Evolutionary conservation across 2,888 invertebrate species (phyloP).

Genomic region (Muschampia plurimacula): DNA sequence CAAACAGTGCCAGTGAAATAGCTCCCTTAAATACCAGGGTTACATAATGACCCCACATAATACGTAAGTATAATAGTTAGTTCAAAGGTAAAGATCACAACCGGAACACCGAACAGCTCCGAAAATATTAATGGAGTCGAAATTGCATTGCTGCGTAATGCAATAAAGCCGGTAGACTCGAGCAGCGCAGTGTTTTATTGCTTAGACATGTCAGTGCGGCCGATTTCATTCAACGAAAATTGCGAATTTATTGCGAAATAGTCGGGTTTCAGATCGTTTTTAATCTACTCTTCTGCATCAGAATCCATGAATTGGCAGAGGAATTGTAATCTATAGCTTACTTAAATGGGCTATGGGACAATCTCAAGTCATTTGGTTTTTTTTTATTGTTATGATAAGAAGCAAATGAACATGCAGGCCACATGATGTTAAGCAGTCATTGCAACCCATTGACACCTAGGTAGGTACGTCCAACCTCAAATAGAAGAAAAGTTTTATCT

Average conservation of each 20-base stretch:
- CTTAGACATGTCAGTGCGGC: constrained; percentile 59
- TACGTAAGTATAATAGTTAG: constrained; percentile 23
- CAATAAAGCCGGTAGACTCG: constrained; percentile 71
- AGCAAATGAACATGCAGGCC: too few relatives aligned
- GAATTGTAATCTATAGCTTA: too few relatives aligned
- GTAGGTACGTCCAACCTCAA: too few relatives aligned
- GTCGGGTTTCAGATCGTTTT: background rate
- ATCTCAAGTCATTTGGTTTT: too few relatives aligned
- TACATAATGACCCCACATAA: constrained; percentile 22
- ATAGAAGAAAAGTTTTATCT: too few relatives aligned
- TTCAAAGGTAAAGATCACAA: constrained; percentile 48
- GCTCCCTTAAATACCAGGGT: constrained; percentile 1
- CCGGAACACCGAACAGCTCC: constrained; percentile 65
- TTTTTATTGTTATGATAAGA: too few relatives aligned
- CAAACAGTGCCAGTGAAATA: constrained; percentile 9
- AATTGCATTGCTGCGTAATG: constrained; percentile 78
- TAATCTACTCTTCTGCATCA: too few relatives aligned
- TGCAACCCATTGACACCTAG: too few relatives aligned
- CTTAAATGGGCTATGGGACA: too few relatives aligned
- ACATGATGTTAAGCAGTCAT: too few relatives aligned
- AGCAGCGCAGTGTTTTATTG: constrained; percentile 69
- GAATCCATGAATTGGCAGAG: too few relatives aligned
- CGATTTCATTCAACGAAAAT: constrained; percentile 57
- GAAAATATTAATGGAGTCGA: constrained; percentile 81
- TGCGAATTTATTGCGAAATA: constrained; percentile 14